Evolutionary conservation across 2,113 vertebrate genomes (phyloP).

Genomic region (Festucalex cinctus): DNA sequence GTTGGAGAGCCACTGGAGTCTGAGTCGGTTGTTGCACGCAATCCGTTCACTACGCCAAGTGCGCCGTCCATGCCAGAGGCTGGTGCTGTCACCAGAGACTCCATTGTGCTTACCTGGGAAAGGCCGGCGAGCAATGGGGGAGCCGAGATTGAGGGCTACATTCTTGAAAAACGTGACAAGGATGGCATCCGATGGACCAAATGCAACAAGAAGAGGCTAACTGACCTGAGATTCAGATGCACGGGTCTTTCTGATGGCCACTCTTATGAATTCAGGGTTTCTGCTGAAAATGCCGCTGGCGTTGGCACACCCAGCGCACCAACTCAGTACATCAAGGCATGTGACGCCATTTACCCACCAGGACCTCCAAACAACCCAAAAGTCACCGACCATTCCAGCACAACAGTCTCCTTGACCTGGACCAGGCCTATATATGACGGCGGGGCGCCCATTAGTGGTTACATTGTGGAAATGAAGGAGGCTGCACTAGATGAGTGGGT

Average conservation of each 20-base stretch:
- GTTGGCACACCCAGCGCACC: constrained; percentile 86
- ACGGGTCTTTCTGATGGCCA: constrained; percentile 89
- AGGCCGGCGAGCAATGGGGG: constrained; percentile 89
- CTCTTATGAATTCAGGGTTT: constrained; percentile 92
- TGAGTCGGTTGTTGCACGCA: constrained; percentile 85
- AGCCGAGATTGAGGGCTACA: constrained; percentile 90
- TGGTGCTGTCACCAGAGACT: constrained; percentile 88
- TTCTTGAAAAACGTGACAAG: constrained; percentile 97
- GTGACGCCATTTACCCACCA: constrained; percentile 90
- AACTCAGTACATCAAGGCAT: constrained; percentile 86
- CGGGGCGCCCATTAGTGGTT: constrained; percentile 86
- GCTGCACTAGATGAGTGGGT: constrained; percentile 86
- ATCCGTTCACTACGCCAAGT: constrained; percentile 88
- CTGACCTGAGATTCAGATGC: constrained; percentile 85
- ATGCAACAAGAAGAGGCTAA: constrained; percentile 93
- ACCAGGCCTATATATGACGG: constrained; percentile 95
- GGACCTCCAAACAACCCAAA: constrained; percentile 93
- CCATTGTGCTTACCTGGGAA: constrained; percentile 90
- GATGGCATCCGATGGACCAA: constrained; percentile 94
- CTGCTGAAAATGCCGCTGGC: constrained; percentile 96
- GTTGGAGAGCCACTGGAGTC: constrained; percentile 93
- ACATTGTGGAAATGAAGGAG: constrained; percentile 89
- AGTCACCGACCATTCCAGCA: constrained; percentile 88
- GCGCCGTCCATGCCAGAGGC: constrained; percentile 87
- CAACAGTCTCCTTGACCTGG: constrained; percentile 89